Conservation (phyloP, 2,113 vertebrate genomes). For the Ceuthmochares aereus region DNA sequence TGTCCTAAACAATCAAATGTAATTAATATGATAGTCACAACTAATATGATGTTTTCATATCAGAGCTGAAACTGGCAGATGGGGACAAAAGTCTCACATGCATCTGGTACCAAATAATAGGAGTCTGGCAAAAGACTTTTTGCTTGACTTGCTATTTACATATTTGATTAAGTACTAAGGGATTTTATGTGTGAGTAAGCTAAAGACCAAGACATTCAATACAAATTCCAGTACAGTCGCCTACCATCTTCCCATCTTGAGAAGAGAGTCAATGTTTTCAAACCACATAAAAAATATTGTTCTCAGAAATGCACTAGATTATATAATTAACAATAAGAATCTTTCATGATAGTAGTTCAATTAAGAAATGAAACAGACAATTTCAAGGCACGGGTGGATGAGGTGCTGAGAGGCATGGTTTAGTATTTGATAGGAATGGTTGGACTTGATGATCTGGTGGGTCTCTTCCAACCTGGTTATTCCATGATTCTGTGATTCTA, state of each 20-base stretch:
- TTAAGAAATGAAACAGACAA: not conserved
- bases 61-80: constrained; percentile 74
- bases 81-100: constrained; percentile 58
- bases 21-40: constrained; percentile 74
- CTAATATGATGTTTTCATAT: constrained; percentile 76
- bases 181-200: constrained; percentile 25
- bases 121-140: constrained; percentile 47
- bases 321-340: not conserved
- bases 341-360: not conserved
- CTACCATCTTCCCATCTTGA: not conserved
- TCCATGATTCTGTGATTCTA: too few relatives aligned
- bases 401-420: too few relatives aligned
- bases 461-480: too few relatives aligned
- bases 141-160: constrained; percentile 65
- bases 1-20: constrained; percentile 65
- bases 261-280: not conserved
- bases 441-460: too few relatives aligned
- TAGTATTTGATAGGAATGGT: too few relatives aligned
- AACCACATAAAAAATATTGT: constrained; percentile 21
- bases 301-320: not conserved
- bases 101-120: constrained; percentile 72
- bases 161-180: constrained; percentile 59
- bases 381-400: too few relatives aligned
- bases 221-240: not conserved
- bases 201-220: constrained; percentile 13